These are phyloP conservation scores for Syngnathoides biaculeatus DNA, from an alignment of 2,113 vertebrate species.

Conservation along the genomic window DNA sequence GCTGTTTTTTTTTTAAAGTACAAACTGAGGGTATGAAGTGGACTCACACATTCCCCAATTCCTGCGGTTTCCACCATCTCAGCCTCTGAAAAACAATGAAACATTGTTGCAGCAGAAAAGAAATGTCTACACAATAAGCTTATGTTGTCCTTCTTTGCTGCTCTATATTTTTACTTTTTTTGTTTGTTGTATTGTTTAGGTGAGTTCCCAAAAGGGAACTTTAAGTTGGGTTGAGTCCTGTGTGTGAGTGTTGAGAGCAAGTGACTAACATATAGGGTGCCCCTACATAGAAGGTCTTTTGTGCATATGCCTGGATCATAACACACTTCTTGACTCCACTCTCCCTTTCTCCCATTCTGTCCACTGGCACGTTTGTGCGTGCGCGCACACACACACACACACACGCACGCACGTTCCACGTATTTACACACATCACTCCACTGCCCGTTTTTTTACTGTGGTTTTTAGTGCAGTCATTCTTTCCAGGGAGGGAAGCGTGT, in stretches of 20 bases:
- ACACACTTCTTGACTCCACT: constrained; percentile 47
- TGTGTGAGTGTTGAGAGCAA: constrained; percentile 11
- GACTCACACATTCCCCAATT: constrained; percentile 57
- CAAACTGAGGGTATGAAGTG: constrained; percentile 44
- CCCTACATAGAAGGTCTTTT: constrained; percentile 70
- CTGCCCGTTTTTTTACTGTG: constrained; percentile 19
- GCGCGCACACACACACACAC: constrained; percentile 31
- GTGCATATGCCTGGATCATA: constrained; percentile 63
- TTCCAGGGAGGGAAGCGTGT: constrained; percentile 67
- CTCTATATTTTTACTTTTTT: constrained; percentile 54
- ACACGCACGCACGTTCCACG: constrained; percentile 21
- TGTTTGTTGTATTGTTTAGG: constrained; percentile 66
- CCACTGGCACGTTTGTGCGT: constrained; percentile 46
- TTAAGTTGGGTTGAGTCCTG: constrained; percentile 29
- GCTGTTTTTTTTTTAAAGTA: constrained; percentile 40
- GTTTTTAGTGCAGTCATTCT: constrained; percentile 65
- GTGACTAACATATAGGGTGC: constrained; percentile 51
- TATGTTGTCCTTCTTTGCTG: constrained; percentile 10
- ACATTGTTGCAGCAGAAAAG: constrained; percentile 55
- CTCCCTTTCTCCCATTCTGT: constrained; percentile 45
- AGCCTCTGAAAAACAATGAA: constrained; percentile 56
- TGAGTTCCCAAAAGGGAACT: constrained; percentile 41
- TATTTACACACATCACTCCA: constrained; percentile 48
- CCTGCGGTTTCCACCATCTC: constrained; percentile 41
- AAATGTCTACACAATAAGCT: constrained; percentile 35